Evolutionary conservation across 1,140 invertebrate genomes (phyloP), one percentile per base, ranked within the genome.

Genomic region (Gyrodactylus salaris): DNA sequence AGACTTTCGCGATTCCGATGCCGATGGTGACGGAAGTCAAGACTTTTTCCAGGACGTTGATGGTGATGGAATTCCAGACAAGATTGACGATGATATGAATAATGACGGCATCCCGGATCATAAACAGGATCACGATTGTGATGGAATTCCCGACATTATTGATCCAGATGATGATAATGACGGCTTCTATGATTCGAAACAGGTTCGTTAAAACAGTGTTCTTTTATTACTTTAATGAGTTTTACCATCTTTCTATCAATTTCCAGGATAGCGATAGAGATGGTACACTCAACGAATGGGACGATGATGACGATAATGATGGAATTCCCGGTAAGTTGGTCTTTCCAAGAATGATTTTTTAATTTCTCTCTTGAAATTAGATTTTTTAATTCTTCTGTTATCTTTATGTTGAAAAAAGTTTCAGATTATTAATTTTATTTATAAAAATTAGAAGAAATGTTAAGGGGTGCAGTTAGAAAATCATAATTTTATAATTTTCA

Each of bases 131-230:
- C 72, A 74, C 26, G 75, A 75, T 27, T 75, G 74, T 74, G 68
- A 74, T n/a, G 78, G 77, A 21, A 78, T 78, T 68, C 77, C 77
- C 21, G 76, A 78, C 73, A 25, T 73, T 25, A 73, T 73, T 25
- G 72, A 73, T 73, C 72, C 72, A 20, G 72, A 73, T 73, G 72
- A 73, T 73, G 72, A 73, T 26, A 73, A 73, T 69, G 72, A 73
- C 26, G 72, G 72, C 1, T 73, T 1, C 26, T 69, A 26, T 73
- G 72, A 73, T 24, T 25, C 23, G 16, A 73, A 73, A 69, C 72
- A 73, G 26, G 70, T 71, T 25, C 1, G 1, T 71, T 24, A 25
- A 71, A 7, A 25, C 26, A 71, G 20, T 71, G 20, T 7, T 71
- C 25, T 20, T 1, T n/a, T n/a, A n/a, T n/a, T n/a, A n/a, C n/a